phyloP scores from a whole-genome alignment of 2,888 invertebrate genomes.

The Operophtera brumata region DNA sequence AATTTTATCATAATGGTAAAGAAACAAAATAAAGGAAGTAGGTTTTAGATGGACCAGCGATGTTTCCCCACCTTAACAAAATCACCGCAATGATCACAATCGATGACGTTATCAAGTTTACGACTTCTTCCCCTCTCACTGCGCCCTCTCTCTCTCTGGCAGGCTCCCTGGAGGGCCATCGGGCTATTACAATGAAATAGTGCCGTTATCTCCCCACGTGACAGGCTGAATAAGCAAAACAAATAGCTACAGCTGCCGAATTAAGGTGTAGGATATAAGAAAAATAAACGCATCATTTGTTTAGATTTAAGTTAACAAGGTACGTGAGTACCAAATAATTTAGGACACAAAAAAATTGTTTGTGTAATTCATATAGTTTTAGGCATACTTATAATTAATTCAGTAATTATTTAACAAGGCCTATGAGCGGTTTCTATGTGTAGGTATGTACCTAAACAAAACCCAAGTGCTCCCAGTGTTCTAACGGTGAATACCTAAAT shows the following conservation, averaged over 20 bases:
- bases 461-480: too few relatives aligned
- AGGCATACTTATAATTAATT: too few relatives aligned
- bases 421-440: too few relatives aligned
- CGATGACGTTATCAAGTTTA: slow-evolving; percentile 29
- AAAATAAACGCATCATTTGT: slow-evolving; percentile 6
- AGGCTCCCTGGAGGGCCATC: slow-evolving; percentile 57
- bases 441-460: too few relatives aligned
- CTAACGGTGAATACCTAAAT: too few relatives aligned
- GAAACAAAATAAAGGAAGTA: background rate
- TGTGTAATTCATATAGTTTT: too few relatives aligned
- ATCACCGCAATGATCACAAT: slow-evolving; percentile 20
- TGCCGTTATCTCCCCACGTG: slow-evolving; percentile 56
- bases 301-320: background rate
- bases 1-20: background rate
- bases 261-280: background rate
- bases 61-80: slow-evolving; percentile 38
- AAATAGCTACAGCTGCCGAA: slow-evolving; percentile 46
- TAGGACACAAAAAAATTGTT: too few relatives aligned
- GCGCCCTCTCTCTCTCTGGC: slow-evolving; percentile 7
- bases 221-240: slow-evolving; percentile 61
- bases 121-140: slow-evolving; percentile 11
- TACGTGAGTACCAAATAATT: too few relatives aligned
- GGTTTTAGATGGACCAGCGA: slow-evolving; percentile 31
- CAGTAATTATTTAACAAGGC: too few relatives aligned
- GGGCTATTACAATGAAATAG: slow-evolving; percentile 70